Evolutionary conservation across 2,888 invertebrate species (phyloP), one percentile per base, ranked within the genome.

Genomic region (Apocheima hispidaria): DNA sequence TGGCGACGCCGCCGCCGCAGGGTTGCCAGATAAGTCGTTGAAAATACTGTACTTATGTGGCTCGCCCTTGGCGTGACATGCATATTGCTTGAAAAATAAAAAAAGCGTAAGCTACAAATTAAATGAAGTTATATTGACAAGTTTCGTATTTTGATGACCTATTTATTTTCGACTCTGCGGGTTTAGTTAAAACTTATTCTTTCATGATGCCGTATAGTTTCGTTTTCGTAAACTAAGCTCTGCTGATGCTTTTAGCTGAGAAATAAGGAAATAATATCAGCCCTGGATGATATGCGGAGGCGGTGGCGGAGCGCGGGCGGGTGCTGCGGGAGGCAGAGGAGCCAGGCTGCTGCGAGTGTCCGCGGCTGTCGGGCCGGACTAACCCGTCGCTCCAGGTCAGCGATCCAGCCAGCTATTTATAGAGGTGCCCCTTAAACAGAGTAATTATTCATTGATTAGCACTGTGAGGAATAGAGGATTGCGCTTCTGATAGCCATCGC

Each of bases 401-500:
- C 92, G 92, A 90, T 92, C 92, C 91, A 92, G 88, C 89, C 83
- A 82, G 88, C 91, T 92, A 92, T 92, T 92, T 92, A 92, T 92
- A 92, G 92, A 92, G 87, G 87, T 91, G 88, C 89, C 90, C 92
- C 92, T 92, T 92, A 92, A 92, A 92, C 92, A 92, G 92, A 92
- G 91, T 92, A 92, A 92, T 92, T 92, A 92, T 92, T 92, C 92
- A 92, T 92, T 92, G 92, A 92, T 92, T 92, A 92, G 92, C 90
- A 90, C 90, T 88, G 90, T 90, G 86, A 89, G 91, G 91, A 92
- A 91, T 92, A 91, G 90, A 84, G 91, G 89, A 91, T 92, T 91
- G 90, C 91, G 88, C 89, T 89, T 86, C 87, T 89, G 92, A 92
- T 92, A 91, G 89, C 86, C 85, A 91, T 91, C 91, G 90, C 86